A percentile compares a stretch with the other conserved stretches of the same genome.
phyloP scores from a whole-genome alignment of 2,888 invertebrate species.

The Cylindroiulus punctatus region DNA sequence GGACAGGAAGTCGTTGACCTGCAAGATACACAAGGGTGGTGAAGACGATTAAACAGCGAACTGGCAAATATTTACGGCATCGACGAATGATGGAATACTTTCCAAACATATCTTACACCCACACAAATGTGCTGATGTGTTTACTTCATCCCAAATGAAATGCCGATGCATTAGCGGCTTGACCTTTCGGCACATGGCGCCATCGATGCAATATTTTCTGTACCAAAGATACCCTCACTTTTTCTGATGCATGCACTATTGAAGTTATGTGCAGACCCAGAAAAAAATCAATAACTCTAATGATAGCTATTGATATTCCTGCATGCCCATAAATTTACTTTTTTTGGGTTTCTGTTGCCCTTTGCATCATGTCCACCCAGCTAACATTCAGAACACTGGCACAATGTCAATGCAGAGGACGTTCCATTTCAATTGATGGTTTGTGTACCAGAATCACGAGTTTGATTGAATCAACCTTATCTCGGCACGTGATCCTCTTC shows the following conservation, averaged over 20 bases:
- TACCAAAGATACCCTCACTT: too few species aligned
- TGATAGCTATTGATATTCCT: too few species aligned
- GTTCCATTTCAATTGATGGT: background rate
- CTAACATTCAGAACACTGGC: background rate
- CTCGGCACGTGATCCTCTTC: background rate
- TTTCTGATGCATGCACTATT: background rate
- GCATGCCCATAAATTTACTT: too few species aligned
- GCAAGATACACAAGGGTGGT: conserved; percentile 59
- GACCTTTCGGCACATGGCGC: background rate
- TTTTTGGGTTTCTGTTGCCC: too few species aligned
- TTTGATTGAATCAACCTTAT: background rate
- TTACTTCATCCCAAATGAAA: background rate
- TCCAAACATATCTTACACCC: background rate
- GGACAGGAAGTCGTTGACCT: conserved; percentile 93
- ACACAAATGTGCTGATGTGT: background rate
- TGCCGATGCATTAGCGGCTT: background rate
- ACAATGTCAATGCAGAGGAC: background rate
- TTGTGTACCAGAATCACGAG: background rate
- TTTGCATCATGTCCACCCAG: background rate
- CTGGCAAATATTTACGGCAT: background rate
- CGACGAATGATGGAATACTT: conserved; percentile 26
- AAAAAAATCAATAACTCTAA: background rate
- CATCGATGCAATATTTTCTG: background rate
- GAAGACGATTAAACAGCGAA: background rate
- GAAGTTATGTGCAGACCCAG: too few species aligned